phyloP scores from a whole-genome alignment of 1,140 invertebrate genomes.

The Prorops nasuta region DNA sequence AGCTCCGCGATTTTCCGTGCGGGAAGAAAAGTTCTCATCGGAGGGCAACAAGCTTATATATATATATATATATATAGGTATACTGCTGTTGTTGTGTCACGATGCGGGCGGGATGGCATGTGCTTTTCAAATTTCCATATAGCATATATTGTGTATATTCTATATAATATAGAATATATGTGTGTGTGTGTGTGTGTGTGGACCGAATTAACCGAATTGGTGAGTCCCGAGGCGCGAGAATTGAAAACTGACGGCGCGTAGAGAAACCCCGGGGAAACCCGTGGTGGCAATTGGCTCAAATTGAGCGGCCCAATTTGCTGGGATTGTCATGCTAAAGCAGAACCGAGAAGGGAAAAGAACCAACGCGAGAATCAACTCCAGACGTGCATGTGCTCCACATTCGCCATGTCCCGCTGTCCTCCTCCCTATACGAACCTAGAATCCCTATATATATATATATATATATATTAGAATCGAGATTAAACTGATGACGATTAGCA shows the following conservation, averaged over 20 bases:
- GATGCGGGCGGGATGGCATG: neutral
- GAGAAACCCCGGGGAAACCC: constrained; percentile 18
- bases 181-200: too few relatives aligned
- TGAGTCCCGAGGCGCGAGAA: constrained; percentile 4
- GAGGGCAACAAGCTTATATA: neutral
- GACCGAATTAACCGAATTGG: neutral
- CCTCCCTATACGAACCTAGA: too few relatives aligned
- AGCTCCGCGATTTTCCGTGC: too few relatives aligned
- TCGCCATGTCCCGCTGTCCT: constrained; percentile 15
- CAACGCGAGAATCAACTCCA: constrained; percentile 4
- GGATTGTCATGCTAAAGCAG: constrained; percentile 50
- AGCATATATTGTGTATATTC: neutral
- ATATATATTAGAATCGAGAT: too few relatives aligned
- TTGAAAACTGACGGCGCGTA: constrained; percentile 7
- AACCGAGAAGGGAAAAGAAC: constrained; percentile 20
- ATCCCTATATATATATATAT: too few relatives aligned
- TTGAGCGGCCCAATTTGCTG: constrained; percentile 51
- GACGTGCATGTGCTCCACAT: too few relatives aligned
- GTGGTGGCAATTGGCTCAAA: constrained; percentile 47
- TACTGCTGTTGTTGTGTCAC: neutral
- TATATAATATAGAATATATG: too few relatives aligned
- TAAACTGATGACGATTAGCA: too few relatives aligned
- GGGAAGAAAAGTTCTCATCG: too few relatives aligned
- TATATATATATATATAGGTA: neutral
- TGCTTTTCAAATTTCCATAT: neutral